Evolutionary conservation across 2,888 invertebrate species (phyloP).

Genomic region (Silvanus unidentatus): DNA sequence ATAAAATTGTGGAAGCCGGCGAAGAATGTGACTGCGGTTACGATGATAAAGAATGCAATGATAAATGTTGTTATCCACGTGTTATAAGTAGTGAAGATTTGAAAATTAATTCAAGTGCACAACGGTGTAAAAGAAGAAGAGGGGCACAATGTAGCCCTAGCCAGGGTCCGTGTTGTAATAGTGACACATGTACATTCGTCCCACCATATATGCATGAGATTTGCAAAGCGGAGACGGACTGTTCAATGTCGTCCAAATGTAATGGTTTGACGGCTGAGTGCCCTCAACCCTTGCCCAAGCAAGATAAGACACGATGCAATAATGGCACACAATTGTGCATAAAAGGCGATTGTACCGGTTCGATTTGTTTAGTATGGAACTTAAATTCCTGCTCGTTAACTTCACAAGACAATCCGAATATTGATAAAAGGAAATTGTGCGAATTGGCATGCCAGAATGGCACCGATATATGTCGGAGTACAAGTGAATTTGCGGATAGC

Average conservation of each 20-base stretch:
- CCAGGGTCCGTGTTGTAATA: constrained; percentile 93
- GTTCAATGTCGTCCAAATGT: constrained; percentile 83
- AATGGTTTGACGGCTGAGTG: constrained; percentile 82
- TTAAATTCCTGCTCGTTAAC: constrained; percentile 93
- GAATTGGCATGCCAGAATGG: constrained; percentile 95
- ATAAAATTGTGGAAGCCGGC: constrained; percentile 95
- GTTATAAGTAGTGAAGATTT: constrained; percentile 65
- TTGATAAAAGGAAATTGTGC: constrained; percentile 81
- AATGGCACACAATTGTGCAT: constrained; percentile 85
- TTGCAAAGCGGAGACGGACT: constrained; percentile 82
- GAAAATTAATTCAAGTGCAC: constrained; percentile 63
- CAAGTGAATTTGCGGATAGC: constrained; percentile 73
- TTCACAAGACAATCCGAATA: constrained; percentile 66
- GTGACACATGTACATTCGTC: constrained; percentile 72
- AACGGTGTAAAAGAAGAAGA: constrained; percentile 72
- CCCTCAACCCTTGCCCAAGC: constrained; percentile 73
- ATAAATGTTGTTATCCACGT: constrained; percentile 90
- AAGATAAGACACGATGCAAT: constrained; percentile 92
- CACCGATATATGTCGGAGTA: constrained; percentile 75
- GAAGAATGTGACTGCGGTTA: constrained; percentile 99
- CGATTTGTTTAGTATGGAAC: constrained; percentile 92
- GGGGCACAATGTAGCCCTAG: constrained; percentile 89
- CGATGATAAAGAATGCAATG: constrained; percentile 77
- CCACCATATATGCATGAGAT: constrained; percentile 57
- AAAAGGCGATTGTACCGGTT: constrained; percentile 87